Conservation (phyloP, 1,140 invertebrate genomes). For the Solenopsis invicta region DNA sequence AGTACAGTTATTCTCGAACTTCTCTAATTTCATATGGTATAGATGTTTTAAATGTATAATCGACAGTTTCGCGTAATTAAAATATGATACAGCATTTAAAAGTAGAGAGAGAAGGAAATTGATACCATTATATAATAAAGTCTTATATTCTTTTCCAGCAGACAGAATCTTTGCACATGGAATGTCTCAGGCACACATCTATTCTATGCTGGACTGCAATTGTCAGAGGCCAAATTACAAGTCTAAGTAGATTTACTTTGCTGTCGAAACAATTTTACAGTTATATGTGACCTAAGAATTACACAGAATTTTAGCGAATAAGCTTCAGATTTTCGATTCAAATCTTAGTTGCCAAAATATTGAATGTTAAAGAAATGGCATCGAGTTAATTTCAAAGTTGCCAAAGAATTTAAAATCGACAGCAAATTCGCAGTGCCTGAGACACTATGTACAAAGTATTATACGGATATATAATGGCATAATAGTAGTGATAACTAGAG, state of each 20-base stretch:
- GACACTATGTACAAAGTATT: conserved; percentile 53
- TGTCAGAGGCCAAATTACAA: conserved; percentile 29
- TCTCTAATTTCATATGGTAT: conserved; percentile 74
- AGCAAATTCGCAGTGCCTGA: conserved; percentile 47
- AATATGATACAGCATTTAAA: conserved; percentile 63
- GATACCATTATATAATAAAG: conserved; percentile 58
- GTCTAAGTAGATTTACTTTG: conserved; percentile 17
- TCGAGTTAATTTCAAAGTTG: conserved; percentile 6
- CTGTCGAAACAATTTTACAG: not conserved
- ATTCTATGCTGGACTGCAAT: not conserved
- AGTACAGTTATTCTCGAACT: conserved; percentile 66
- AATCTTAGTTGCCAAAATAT: not conserved
- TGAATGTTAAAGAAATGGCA: conserved; percentile 7
- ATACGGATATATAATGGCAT: conserved; percentile 49
- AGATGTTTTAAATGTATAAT: conserved; percentile 71
- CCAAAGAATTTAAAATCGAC: conserved; percentile 17
- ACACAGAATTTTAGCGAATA: conserved; percentile 4
- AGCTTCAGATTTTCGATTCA: not conserved
- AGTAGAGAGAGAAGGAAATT: conserved; percentile 60
- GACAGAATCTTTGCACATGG: conserved; percentile 46
- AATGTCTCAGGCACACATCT: not conserved
- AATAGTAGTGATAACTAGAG: conserved; percentile 65
- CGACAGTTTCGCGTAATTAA: conserved; percentile 68
- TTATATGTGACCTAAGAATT: not conserved
- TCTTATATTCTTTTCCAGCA: conserved; percentile 67